phyloP scores from a whole-genome alignment of 2,113 vertebrate genomes.

The Istiophorus platypterus region DNA sequence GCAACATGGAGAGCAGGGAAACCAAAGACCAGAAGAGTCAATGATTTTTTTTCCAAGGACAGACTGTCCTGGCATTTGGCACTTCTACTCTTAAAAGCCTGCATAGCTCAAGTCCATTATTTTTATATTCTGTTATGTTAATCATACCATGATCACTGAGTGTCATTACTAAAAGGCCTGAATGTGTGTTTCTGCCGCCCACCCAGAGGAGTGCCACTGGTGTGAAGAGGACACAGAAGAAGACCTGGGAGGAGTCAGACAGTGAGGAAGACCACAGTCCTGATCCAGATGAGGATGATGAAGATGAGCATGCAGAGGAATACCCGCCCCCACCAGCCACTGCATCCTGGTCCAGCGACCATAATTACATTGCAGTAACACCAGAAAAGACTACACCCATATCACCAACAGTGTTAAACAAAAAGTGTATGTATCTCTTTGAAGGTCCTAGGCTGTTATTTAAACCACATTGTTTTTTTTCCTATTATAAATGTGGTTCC shows the following conservation, averaged over 20 bases:
- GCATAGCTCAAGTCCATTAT: not conserved
- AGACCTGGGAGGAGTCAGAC: constrained; percentile 79
- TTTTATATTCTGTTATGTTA: not conserved
- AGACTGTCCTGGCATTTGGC: not conserved
- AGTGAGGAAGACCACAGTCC: constrained; percentile 70
- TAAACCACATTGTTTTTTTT: constrained; percentile 55
- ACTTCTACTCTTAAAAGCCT: not conserved
- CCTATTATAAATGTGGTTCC: constrained; percentile 52
- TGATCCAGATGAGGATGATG: constrained; percentile 76
- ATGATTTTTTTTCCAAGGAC: not conserved
- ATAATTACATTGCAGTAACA: constrained; percentile 99
- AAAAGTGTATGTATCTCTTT: constrained; percentile 98
- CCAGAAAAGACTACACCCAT: constrained; percentile 96
- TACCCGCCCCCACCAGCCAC: constrained; percentile 87
- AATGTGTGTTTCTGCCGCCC: constrained; percentile 53
- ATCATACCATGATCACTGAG: not conserved
- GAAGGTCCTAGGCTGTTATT: constrained; percentile 84
- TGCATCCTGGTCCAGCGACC: constrained; percentile 98
- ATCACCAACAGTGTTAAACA: constrained; percentile 95
- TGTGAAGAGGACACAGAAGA: constrained; percentile 82
- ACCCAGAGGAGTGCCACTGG: constrained; percentile 80
- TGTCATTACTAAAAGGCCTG: constrained; percentile 23
- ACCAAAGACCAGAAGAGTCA: not conserved
- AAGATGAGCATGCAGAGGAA: constrained; percentile 83
- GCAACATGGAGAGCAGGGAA: not conserved